Base-by-base conservation (phyloP, 2,797 vertebrate genomes). In the Bucorvus abyssinicus region DNA sequence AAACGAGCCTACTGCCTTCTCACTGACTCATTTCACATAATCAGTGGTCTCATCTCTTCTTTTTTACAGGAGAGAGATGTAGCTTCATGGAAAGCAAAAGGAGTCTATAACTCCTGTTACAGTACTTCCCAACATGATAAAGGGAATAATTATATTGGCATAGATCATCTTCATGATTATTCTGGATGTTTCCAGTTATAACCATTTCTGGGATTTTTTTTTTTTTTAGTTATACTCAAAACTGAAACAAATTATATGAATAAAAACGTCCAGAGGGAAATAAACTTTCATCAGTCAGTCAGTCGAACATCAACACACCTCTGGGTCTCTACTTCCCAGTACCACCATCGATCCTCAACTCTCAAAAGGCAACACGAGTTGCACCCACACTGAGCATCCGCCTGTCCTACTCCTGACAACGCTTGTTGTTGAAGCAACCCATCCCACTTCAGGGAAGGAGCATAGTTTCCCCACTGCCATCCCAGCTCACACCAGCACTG, bases 91-190 rank as follows among this genome's bases (percentile, higher is more conserved):
- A 87, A 97, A 95, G 86, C 36, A 74, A 45, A 76, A 83, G 29
- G 20, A 47, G 4, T 30, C 80, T 86, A 7, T 40, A 88, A 91
- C 63, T 45, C 64, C 26, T 77, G 49, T 68, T 71, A 84, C 93
- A 61, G 79, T 95, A 91, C 84, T 90, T 96, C 84, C 55, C 89
- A 78, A 45, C 9, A 16, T 26, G 79, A 91, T 63, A 90, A 91
- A 69, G 69, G 44, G 65, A 96, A 73, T 73, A 88, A 90, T 78
- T 60, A 44, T 40, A 95, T 21, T 27, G 50, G 47, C 44, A 81
- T 86, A 84, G 32, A 81, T 89, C 69, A 82, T 45, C 38, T 76
- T 94, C 88, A 95, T 27, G 79, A 79, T 71, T 79, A 94, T 63
- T 80, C 52, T 80, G 73, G 18, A 68, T 85, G 53, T 40, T 94